Evolutionary conservation across 1,140 invertebrate genomes (phyloP).

Genomic region (Onthophagus taurus): DNA sequence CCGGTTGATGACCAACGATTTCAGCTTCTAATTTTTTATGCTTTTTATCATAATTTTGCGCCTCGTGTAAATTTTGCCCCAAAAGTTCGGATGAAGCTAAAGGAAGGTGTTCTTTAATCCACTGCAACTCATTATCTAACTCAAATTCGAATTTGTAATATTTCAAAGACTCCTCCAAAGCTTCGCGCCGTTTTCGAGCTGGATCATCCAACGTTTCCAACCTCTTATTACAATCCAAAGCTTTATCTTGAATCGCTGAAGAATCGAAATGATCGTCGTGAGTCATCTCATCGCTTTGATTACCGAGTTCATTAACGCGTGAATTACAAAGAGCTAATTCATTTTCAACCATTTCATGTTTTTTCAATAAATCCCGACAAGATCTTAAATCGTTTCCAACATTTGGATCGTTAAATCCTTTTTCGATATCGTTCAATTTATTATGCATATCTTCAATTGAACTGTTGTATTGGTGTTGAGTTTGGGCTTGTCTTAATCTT

Average conservation of each 20-base stretch:
- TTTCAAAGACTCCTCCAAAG: conserved; percentile 66
- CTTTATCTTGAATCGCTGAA: conserved; percentile 70
- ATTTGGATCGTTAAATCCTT: conserved; percentile 66
- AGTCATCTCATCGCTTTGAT: conserved; percentile 79
- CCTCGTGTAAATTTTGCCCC: conserved; percentile 80
- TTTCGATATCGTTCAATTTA: conserved; percentile 71
- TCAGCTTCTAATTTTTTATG: conserved; percentile 86
- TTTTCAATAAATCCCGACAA: conserved; percentile 80
- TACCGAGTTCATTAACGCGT: conserved; percentile 64
- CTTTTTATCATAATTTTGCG: conserved; percentile 86
- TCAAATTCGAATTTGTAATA: conserved; percentile 94
- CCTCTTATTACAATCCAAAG: conserved; percentile 60
- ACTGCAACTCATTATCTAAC: conserved; percentile 86
- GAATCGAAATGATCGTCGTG: conserved; percentile 91
- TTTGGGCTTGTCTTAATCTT: conserved; percentile 64
- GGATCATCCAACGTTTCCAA: conserved; percentile 54
- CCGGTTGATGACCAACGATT: conserved; percentile 68
- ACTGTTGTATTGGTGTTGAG: conserved; percentile 68
- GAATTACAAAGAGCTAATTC: conserved; percentile 71
- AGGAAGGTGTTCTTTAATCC: conserved; percentile 86
- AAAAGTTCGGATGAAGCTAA: conserved; percentile 65
- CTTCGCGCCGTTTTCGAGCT: conserved; percentile 55
- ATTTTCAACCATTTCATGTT: conserved; percentile 73
- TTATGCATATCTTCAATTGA: conserved; percentile 69
- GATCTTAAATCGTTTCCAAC: conserved; percentile 76